Conservation (phyloP, 2,113 vertebrate species). For the Ptilonorhynchus violaceus region DNA sequence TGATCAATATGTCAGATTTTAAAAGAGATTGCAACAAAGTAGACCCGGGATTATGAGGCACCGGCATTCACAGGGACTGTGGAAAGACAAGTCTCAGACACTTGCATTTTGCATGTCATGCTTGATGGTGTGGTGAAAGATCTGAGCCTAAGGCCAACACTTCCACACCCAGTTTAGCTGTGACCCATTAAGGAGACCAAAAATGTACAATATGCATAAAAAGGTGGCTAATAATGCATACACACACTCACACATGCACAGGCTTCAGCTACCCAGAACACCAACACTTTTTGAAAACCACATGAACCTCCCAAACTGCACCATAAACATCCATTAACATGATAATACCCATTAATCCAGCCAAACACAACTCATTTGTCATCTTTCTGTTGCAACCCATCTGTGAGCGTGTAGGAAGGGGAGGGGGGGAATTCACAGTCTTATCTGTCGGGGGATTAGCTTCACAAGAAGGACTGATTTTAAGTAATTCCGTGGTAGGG, state of each 20-base stretch:
- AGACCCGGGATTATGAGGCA: constrained; percentile 39
- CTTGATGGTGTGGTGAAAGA: background rate
- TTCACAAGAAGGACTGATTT: constrained; percentile 73
- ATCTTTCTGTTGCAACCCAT: constrained; percentile 74
- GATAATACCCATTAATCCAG: constrained; percentile 82
- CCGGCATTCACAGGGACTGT: constrained; percentile 1
- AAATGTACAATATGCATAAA: constrained; percentile 62
- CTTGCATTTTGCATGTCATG: constrained; percentile 4
- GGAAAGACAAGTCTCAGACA: constrained; percentile 29
- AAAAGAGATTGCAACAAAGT: constrained; percentile 68
- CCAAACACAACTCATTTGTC: constrained; percentile 82
- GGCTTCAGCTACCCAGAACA: constrained; percentile 44
- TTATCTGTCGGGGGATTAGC: constrained; percentile 74
- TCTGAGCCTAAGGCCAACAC: constrained; percentile 27
- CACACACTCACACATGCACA: background rate
- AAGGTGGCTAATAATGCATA: constrained; percentile 30
- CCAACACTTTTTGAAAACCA: constrained; percentile 61
- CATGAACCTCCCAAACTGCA: constrained; percentile 72
- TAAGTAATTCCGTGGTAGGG: constrained; percentile 64
- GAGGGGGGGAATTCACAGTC: constrained; percentile 63
- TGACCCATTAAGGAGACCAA: constrained; percentile 53
- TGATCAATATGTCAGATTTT: constrained; percentile 80
- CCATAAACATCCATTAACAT: constrained; percentile 80
- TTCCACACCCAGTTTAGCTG: constrained; percentile 45
- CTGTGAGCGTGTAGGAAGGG: constrained; percentile 60